phyloP scores from a whole-genome alignment of 2,888 invertebrate genomes.

The Cheilosia pagana region DNA sequence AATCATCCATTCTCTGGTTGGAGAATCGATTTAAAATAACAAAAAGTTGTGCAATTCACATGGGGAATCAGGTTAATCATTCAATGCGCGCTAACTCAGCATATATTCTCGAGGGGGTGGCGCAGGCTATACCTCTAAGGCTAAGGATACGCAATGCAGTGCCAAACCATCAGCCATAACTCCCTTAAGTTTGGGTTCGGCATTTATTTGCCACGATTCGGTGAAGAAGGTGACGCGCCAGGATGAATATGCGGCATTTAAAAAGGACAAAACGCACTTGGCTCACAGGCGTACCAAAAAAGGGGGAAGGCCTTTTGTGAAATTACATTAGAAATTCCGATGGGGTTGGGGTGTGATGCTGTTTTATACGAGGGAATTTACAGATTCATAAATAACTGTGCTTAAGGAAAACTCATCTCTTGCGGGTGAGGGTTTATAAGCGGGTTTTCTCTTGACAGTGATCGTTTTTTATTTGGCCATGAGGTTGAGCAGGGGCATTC shows the following conservation, averaged over 20 bases:
- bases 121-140: not conserved
- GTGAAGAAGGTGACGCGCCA: conserved; percentile 36
- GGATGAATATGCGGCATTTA: conserved; percentile 56
- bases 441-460: conserved; percentile 36
- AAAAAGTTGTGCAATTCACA: conserved; percentile 74
- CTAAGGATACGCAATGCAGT: conserved; percentile 25
- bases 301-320: conserved; percentile 67
- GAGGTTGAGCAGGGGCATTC: conserved; percentile 29
- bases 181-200: conserved; percentile 13
- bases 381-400: conserved; percentile 77
- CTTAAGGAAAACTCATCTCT: conserved; percentile 41
- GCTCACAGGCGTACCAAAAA: conserved; percentile 13
- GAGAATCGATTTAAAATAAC: conserved; percentile 70
- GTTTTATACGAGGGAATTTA: conserved; percentile 76
- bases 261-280: conserved; percentile 72
- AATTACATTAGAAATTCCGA: conserved; percentile 75
- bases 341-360: conserved; percentile 67
- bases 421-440: not conserved
- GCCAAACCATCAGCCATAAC: no score
- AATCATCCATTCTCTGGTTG: conserved; percentile 47
- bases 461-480: conserved; percentile 72
- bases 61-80: conserved; percentile 78
- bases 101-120: conserved; percentile 61
- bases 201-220: conserved; percentile 44
- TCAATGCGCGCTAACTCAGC: conserved; percentile 57